Conservation (phyloP, 2,888 invertebrate genomes). For the Eristalis intricaria region DNA sequence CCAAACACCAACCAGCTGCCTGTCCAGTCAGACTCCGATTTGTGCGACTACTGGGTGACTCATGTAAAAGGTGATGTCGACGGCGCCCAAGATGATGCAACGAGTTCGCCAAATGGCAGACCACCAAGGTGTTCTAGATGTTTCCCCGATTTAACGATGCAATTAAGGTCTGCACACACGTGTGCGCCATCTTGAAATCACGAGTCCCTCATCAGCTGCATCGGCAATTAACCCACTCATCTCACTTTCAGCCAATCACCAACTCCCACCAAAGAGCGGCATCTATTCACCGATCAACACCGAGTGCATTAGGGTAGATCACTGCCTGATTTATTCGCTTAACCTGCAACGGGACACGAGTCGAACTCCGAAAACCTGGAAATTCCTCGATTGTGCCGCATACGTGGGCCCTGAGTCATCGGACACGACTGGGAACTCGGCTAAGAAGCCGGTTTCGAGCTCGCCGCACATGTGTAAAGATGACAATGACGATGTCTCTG, state of each 20-base stretch:
- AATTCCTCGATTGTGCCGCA: conserved; percentile 10
- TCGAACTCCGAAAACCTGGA: conserved; percentile 5
- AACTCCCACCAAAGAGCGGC: not conserved
- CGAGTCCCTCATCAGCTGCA: not conserved
- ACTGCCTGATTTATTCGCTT: conserved; percentile 41
- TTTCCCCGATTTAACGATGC: not conserved
- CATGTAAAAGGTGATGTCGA: not conserved
- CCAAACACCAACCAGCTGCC: not conserved
- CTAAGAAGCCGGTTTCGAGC: conserved; percentile 32
- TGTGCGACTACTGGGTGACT: not conserved
- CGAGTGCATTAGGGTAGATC: conserved; percentile 50
- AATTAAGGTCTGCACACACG: not conserved
- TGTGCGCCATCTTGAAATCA: not conserved
- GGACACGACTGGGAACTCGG: conserved; percentile 24
- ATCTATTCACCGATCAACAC: conserved; percentile 26
- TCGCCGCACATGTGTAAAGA: not conserved
- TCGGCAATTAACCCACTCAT: too few relatives aligned
- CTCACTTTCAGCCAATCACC: not conserved
- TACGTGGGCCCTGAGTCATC: conserved; percentile 53
- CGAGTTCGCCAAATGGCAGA: not conserved
- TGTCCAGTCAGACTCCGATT: not conserved
- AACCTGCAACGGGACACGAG: not conserved
- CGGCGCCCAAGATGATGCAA: not conserved
- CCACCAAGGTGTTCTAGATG: not conserved
- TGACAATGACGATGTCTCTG: not conserved